A percentile compares a stretch with the other conserved stretches of the same genome.
Conservation (phyloP, 2,797 vertebrate species). For the Poecilia wingei region DNA sequence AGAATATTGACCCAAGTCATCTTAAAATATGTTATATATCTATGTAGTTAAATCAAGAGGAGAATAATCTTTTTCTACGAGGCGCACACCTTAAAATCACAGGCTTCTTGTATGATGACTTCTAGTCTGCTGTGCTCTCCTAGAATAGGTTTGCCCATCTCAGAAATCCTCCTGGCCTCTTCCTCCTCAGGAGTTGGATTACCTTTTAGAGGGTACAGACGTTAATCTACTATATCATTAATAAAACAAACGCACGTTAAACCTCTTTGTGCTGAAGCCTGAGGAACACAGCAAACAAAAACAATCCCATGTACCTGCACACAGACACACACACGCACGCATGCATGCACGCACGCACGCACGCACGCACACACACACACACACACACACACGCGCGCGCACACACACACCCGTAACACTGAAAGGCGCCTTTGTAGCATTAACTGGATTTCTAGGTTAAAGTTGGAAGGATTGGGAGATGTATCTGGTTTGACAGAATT, state of each 20-base stretch:
- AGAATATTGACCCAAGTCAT: not conserved
- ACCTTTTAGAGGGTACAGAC: constrained; percentile 48
- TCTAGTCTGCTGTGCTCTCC: constrained; percentile 88
- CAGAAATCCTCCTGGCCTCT: constrained; percentile 87
- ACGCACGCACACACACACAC: no score
- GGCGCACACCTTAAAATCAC: constrained; percentile 88
- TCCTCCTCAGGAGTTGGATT: constrained; percentile 82
- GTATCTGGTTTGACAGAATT: not conserved
- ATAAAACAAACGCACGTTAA: constrained; percentile 7
- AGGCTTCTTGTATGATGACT: constrained; percentile 90
- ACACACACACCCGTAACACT: constrained; percentile 6
- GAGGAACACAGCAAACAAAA: not conserved
- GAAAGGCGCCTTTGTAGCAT: constrained; percentile 34
- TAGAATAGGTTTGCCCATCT: constrained; percentile 90
- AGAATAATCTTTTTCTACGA: not conserved
- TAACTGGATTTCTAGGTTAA: not conserved
- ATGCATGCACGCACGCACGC: no score
- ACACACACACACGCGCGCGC: no score
- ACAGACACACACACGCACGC: not conserved
- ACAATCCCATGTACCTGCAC: not conserved
- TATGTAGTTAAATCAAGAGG: not conserved
- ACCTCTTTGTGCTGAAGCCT: constrained; percentile 8
- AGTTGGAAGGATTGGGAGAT: not conserved
- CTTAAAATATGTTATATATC: not conserved
- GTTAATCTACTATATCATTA: not conserved